Evolutionary conservation across 2,113 vertebrate species (phyloP).

Genomic region (Colinus virginianus): DNA sequence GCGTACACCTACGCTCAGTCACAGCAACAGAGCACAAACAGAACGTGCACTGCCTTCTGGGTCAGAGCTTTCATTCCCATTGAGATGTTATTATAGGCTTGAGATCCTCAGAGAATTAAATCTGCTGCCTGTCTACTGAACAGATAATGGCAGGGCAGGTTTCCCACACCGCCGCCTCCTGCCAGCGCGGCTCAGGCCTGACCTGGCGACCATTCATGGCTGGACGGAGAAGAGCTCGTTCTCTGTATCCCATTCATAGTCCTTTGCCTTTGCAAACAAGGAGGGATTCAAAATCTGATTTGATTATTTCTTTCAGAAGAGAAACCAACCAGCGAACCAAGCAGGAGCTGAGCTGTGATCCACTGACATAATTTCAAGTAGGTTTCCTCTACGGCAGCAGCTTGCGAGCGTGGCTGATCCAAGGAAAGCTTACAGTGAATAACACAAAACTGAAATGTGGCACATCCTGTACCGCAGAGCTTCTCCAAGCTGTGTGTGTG

Average conservation of each 20-base stretch:
- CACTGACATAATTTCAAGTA: not conserved
- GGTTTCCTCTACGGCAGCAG: not conserved
- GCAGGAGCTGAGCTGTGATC: not conserved
- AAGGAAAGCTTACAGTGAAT: not conserved
- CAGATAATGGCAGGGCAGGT: slow-evolving; percentile 57
- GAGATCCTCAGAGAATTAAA: slow-evolving; percentile 55
- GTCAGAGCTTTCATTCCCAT: slow-evolving; percentile 39
- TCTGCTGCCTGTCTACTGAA: slow-evolving; percentile 19
- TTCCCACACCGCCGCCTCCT: slow-evolving; percentile 52
- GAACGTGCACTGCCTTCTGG: slow-evolving; percentile 31
- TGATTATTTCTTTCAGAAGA: not conserved
- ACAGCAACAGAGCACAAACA: not conserved
- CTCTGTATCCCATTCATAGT: slow-evolving; percentile 33
- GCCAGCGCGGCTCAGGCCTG: slow-evolving; percentile 31
- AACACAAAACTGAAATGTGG: not conserved
- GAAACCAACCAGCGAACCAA: slow-evolving; percentile 19
- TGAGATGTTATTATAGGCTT: slow-evolving; percentile 54
- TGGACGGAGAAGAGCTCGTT: slow-evolving; percentile 43
- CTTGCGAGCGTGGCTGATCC: not conserved
- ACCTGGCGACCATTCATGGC: slow-evolving; percentile 52
- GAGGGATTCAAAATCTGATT: slow-evolving; percentile 36
- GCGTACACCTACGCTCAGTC: not conserved
- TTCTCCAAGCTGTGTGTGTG: not conserved
- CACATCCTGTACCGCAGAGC: not conserved
- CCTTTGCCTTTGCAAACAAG: slow-evolving; percentile 43